These are phyloP conservation scores for Abrostola tripartita DNA, from an alignment of 2,888 invertebrate genomes.

Conservation along the genomic window DNA sequence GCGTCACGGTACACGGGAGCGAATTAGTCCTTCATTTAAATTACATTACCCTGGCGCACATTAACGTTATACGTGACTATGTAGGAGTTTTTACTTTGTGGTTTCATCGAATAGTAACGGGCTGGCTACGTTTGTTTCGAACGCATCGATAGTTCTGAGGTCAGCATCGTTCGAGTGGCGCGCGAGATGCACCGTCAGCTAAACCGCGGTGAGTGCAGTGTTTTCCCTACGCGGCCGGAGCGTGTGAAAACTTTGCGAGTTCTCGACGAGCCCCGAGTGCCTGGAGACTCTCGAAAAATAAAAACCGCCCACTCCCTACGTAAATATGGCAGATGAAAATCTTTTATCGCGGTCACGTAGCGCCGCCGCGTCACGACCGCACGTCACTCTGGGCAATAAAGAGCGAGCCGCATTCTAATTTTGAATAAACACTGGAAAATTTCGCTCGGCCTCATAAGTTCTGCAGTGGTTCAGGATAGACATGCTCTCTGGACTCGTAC, in stretches of 20 bases:
- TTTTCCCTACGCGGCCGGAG: conserved; percentile 72
- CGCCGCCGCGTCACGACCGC: conserved; percentile 85
- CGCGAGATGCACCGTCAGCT: conserved; percentile 48
- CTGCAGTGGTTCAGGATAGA: conserved; percentile 70
- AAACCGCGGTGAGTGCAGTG: conserved; percentile 53
- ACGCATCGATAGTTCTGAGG: conserved; percentile 73
- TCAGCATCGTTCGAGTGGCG: conserved; percentile 67
- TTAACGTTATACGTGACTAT: conserved; percentile 77
- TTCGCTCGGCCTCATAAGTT: conserved; percentile 74
- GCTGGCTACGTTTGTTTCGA: conserved; percentile 60
- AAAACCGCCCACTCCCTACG: conserved; percentile 88
- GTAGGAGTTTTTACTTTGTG: conserved; percentile 70
- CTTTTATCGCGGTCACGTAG: conserved; percentile 89
- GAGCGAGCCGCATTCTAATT: conserved; percentile 86
- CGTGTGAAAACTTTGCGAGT: conserved; percentile 84
- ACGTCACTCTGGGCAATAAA: conserved; percentile 86
- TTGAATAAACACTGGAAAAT: conserved; percentile 83
- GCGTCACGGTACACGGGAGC: conserved; percentile 85
- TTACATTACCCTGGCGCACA: conserved; percentile 81
- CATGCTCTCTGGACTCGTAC: conserved; percentile 70
- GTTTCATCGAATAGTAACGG: conserved; percentile 70
- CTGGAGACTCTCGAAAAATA: conserved; percentile 84
- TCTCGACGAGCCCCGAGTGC: conserved; percentile 70
- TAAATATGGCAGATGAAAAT: conserved; percentile 88
- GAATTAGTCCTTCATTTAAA: conserved; percentile 87